phyloP scores from a whole-genome alignment of 37 sponge, comb jelly and placozoan species.

The Aphrocallistes beatrix region DNA sequence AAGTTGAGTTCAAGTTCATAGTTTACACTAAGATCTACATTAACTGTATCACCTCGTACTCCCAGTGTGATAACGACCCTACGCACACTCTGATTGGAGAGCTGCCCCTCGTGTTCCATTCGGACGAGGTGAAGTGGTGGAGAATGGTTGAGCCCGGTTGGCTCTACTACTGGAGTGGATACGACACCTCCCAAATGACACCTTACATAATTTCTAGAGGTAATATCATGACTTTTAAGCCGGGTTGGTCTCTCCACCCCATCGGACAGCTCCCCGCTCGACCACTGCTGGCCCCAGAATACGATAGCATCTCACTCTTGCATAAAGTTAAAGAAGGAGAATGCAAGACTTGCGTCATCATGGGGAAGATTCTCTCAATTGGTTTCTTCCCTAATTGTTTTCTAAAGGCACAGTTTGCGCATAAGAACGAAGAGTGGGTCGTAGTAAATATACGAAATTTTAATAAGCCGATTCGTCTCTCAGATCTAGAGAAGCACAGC shows the following conservation, averaged over 20 bases:
- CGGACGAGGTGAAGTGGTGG: background rate
- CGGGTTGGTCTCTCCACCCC: background rate
- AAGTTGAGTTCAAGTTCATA: background rate
- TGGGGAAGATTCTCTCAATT: background rate
- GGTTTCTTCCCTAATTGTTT: background rate
- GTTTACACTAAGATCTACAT: background rate
- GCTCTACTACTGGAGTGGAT: background rate
- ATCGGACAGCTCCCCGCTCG: background rate
- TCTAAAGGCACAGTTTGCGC: background rate
- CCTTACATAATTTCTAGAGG: background rate
- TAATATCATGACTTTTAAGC: background rate
- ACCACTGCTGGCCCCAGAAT: background rate
- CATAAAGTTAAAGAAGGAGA: background rate
- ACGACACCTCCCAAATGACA: background rate
- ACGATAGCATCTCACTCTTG: background rate
- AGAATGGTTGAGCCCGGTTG: background rate
- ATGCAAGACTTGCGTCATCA: background rate
- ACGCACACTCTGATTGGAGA: background rate
- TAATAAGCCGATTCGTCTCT: background rate
- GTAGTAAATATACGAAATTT: too few species aligned
- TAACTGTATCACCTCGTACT: background rate
- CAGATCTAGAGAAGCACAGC: background rate
- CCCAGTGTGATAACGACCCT: background rate
- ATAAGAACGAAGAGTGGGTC: background rate
- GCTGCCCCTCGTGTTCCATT: background rate